Base-by-base conservation (phyloP, 2,113 vertebrate genomes). In the Hepsetus odoe region DNA sequence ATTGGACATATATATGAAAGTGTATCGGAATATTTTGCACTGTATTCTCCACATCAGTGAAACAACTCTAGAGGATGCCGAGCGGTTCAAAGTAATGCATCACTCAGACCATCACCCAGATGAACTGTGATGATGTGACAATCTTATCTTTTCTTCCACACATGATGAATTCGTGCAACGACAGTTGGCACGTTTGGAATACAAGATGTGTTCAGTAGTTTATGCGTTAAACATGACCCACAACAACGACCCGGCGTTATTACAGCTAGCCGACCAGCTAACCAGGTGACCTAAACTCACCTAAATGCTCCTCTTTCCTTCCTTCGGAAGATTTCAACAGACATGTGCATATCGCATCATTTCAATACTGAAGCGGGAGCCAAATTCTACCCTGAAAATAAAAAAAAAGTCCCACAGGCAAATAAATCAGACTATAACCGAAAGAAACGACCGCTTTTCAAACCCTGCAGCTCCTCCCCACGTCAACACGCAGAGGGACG, bases 401-500 rank as follows among this genome's bases (percentile, higher is more conserved):
- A 14, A n/a, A n/a, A n/a, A n/a, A 38, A 6, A 0, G 4, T 49
- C 46, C 20, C 10, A 20, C 46, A 49, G 0, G 6, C 46, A 6
- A 5, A 6, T 5, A 49, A 5, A 5, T 2, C 46, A 49, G 18
- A 49, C 51, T 55, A 55, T 22, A 55, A 24, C 59, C 10, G 7
- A 20, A n/a, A 55, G 14, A 81, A 55, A 5, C 42, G 33, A n/a
- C 71, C n/a, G 78, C 72, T 80, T 88, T 93, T 93, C 88, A 91
- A 92, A 93, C 89, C 88, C 85, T 74, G 76, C 79, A 85, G 85
- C 88, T 61, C 28, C 55, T 30, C 55, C 77, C 28, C 12, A 86
- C 87, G 89, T 85, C 72, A 88, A 84, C 76, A 26, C 90, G 89
- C 85, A 8, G 28, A 49, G 28, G 18, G 1, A 1, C 32, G 26